Base-by-base conservation (phyloP, 2,888 invertebrate genomes). In the Phrixothrix hirtus region DNA sequence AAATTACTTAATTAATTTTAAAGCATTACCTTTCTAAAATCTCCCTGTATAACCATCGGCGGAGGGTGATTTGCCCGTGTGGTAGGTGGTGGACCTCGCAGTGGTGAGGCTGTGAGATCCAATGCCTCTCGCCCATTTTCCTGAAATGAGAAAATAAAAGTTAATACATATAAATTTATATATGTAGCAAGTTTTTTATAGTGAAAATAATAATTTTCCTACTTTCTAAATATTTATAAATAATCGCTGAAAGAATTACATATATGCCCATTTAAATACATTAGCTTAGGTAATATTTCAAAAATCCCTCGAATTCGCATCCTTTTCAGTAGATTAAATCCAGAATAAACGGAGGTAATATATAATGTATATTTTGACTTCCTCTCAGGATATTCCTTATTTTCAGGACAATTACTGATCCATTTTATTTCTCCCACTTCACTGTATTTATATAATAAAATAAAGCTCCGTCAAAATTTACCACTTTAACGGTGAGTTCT, bases 11-110 rank as follows among this genome's bases (percentile, higher is more conserved):
- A n/a, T n/a, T n/a, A n/a, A n/a, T n/a, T n/a, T n/a, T n/a, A n/a
- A n/a, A n/a, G n/a, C n/a, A n/a, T n/a, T n/a, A 86, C 86, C 86
- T 94, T 95, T 73, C 94, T 85, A 81, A 95, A 95, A 80, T 95
- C 94, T 67, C 93, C 91, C 79, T 94, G 94, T 78, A 94, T 82
- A 75, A 89, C 85, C 81, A 88, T 88, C 64, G 86, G 86, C 68
- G 87, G 87, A 70, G 83, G 83, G 72, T 87, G 84, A 77, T 84
- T 79, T 78, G 82, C 76, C 67, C 78, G 73, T 61, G 75, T 73
- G 75, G 75, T 81, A 73, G 78, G 82, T 74, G 87, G 83, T 72
- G 86, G 86, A 72, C 88, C 89, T 75, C 90, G 88, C 68, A 90
- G 86, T 75, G 91, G 91, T 78, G 90, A 90, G 75, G 90, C 89